phyloP scores from a whole-genome alignment of 2,113 vertebrate genomes.

The Oncorhynchus keta region DNA sequence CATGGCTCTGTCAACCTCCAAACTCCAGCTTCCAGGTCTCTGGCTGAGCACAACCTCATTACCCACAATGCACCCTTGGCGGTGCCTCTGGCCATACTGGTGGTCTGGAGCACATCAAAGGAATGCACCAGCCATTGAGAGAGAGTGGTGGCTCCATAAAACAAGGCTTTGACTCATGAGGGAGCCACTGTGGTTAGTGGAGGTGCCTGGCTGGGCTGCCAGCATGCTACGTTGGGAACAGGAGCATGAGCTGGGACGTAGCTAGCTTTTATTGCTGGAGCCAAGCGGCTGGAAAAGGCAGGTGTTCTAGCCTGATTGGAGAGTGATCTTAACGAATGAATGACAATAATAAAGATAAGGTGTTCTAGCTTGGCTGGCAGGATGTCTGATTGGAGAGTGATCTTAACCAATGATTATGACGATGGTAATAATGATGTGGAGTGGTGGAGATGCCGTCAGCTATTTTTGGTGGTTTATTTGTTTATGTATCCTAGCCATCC shows the following conservation, averaged over 20 bases:
- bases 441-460: too few relatives aligned
- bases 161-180: slow-evolving; percentile 53
- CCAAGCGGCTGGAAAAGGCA: slow-evolving; percentile 30
- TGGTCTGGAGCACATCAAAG: slow-evolving; percentile 59
- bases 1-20: not conserved
- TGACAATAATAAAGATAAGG: not conserved
- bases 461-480: not conserved
- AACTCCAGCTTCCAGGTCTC: not conserved
- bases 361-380: not conserved
- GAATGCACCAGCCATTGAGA: slow-evolving; percentile 53
- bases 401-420: not conserved
- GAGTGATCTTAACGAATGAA: slow-evolving; percentile 51
- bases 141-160: slow-evolving; percentile 59
- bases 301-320: not conserved
- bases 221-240: slow-evolving; percentile 40
- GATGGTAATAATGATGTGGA: not conserved
- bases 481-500: not conserved
- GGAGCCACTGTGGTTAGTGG: slow-evolving; percentile 56
- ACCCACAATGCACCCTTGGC: slow-evolving; percentile 39
- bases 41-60: slow-evolving; percentile 18
- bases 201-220: slow-evolving; percentile 48
- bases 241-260: slow-evolving; percentile 30
- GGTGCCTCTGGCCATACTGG: slow-evolving; percentile 42
- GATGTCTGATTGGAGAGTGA: not conserved
- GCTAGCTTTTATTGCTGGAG: slow-evolving; percentile 30